These are phyloP conservation scores for Digitonthophagus gazella DNA, from an alignment of 2,888 invertebrate species.

Conservation along the genomic window DNA sequence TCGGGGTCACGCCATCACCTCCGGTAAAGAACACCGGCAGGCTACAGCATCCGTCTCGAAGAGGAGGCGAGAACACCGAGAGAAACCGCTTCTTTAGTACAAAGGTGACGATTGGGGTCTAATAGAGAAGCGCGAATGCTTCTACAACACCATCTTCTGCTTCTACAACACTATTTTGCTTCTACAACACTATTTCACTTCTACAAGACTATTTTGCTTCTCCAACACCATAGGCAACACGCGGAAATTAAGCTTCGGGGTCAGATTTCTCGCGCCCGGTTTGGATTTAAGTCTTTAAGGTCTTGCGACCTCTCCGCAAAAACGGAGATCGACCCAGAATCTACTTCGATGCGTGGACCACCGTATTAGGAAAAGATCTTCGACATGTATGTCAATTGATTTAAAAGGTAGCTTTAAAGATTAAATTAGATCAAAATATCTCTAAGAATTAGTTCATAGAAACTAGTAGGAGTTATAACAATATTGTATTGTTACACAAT, in stretches of 20 bases:
- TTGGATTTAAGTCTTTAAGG: not conserved
- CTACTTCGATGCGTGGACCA: not conserved
- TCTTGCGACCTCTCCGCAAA: not conserved
- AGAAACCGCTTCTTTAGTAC: constrained; percentile 7
- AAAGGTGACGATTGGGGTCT: not conserved
- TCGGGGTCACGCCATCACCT: not conserved
- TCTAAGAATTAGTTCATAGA: no score
- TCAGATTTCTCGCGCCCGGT: not conserved
- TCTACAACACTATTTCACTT: no score
- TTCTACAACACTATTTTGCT: no score
- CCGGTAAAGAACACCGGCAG: not conserved
- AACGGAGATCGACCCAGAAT: not conserved
- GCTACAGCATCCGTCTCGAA: not conserved
- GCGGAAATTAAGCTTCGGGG: not conserved
- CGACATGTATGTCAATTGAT: not conserved
- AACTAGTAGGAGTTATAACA: no score
- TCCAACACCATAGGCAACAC: no score
- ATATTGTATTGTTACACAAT: not conserved
- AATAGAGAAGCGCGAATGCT: no score
- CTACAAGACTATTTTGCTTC: no score
- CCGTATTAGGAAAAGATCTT: not conserved
- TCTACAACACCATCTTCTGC: no score
- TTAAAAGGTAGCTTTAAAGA: not conserved
- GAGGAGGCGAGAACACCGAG: not conserved
- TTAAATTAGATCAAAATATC: no score